Base-by-base conservation (phyloP, 2,888 invertebrate genomes). In the Nemapogon koenigi region DNA sequence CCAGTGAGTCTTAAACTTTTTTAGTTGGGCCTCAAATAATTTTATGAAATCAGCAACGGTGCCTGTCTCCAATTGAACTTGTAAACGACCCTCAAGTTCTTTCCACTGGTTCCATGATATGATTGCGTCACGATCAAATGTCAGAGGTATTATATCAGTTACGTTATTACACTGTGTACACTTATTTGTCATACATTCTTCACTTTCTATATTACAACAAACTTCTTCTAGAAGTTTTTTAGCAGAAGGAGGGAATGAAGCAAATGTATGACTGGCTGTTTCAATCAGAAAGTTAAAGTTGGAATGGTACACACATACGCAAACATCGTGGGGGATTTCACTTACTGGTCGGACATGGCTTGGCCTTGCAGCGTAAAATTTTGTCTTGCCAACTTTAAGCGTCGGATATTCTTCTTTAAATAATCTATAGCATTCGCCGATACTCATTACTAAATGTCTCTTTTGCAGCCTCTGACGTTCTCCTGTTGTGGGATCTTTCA, bases 1-100 rank as follows among this genome's bases (percentile, higher is more conserved):
- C 37, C n/a, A n/a, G 25, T 42, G 42, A 2, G 18, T n/a, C 16
- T 42, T 42, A 30, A 37, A 42, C n/a, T 42, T 39, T 18, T 30
- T 19, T 10, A 37, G 15, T 1, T 17, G 22, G 10, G 8, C 25
- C 22, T 41, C 16, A 16, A 41, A 18, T 38, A 28, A 7, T 3
- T 15, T 14, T 6, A 38, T 22, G 10, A 8, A 6, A 6, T 7
- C 22, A 7, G 6, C 22, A 22, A 22, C 8, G 22, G 22, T 7
- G 7, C 22, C 22, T 22, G 7, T 22, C 22, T 7, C 22, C 6
- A 8, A 7, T 22, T 6, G 7, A 22, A 22, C 22, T 22, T 6
- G 6, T 7, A 22, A 8, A 7, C 8, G 22, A 6, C 22, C 22
- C 8, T 7, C 22, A 22, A 22, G 6, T 22, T 22, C 22, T 7